Evolutionary conservation across 2,888 invertebrate genomes (phyloP), one percentile per base, ranked within the genome.

Genomic region (Gymnocheta viridis): DNA sequence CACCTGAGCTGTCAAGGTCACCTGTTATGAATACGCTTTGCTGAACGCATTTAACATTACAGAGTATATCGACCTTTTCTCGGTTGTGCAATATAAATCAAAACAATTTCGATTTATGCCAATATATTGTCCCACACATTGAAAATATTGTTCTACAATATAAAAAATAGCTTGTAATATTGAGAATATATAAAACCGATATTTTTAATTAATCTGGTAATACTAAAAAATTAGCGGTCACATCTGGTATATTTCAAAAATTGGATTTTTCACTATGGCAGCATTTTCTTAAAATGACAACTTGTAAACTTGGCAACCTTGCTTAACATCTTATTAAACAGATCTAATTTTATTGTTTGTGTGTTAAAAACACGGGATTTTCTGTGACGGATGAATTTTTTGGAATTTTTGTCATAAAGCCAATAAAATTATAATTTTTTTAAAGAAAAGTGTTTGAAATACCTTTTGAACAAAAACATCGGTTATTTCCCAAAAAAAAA

Each of bases 331-430:
- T 58, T 49, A 83, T 62, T 67, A 74, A 84, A 82, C 76, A 85
- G 47, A 83, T 64, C 38, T 4, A 62, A 22, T 82, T 69, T 80
- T 82, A 66, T 82, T 85, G 79, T 80, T 82, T 84, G 72, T 56
- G 67, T 56, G 51, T 76, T 60, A 17, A 35, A 22, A 44, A 12
- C 12, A 38, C 47, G 41, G 29, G 2, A 22, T 72, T 49, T 35
- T 51, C 2, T 2, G 47, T 19, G 35, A 58, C 85, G 85, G 85
- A 82, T 49, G 22, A 73, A 44, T 51, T 54, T 62, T n/a, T 49
- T 54, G 7, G 2, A 29, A 12, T 44, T 27, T 27, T 66, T 69
- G 38, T 32, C 3, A 32, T 44, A 14, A 29, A 22, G 12, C 47
- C 10, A 10, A 49, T 19, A 9, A 24, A 58, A 17, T 27, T 19